Percentiles rank a stretch among this genome's conserved stretches.
These are phyloP conservation scores for Dicyrtomina minuta DNA, from an alignment of 2,888 invertebrate genomes.

Conservation along the genomic window DNA sequence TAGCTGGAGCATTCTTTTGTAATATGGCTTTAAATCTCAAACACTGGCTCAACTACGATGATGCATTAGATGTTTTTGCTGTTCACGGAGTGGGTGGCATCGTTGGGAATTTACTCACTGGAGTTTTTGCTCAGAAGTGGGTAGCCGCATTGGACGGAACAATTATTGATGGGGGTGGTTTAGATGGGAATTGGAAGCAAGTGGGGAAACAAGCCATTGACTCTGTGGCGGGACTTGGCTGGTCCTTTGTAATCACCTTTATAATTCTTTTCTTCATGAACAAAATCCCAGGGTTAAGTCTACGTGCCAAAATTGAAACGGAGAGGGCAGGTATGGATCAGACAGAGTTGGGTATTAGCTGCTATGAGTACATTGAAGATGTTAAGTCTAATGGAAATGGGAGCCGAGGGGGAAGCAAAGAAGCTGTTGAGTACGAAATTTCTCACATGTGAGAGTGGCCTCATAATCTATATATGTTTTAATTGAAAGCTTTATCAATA, in stretches of 20 bases:
- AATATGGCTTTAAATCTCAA: constrained; percentile 46
- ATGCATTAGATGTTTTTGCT: constrained; percentile 51
- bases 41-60: constrained; percentile 42
- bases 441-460: too few species aligned
- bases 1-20: constrained; percentile 43
- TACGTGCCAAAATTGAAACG: constrained; percentile 36
- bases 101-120: constrained; percentile 49
- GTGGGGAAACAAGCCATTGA: constrained; percentile 44
- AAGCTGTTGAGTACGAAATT: too few species aligned
- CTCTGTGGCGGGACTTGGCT: constrained; percentile 43
- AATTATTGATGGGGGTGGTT: constrained; percentile 44
- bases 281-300: constrained; percentile 47
- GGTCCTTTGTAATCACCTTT: constrained; percentile 46
- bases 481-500: too few species aligned
- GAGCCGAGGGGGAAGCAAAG: too few species aligned
- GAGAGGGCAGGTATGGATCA: constrained; percentile 47
- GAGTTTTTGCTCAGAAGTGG: constrained; percentile 48
- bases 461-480: too few species aligned
- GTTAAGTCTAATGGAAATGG: too few species aligned
- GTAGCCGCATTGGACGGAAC: constrained; percentile 35
- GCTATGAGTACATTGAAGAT: constrained; percentile 43
- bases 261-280: constrained; percentile 43
- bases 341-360: constrained; percentile 45
- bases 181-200: constrained; percentile 51
- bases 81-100: constrained; percentile 50